Base-by-base conservation (phyloP, 2,113 vertebrate species). In the Eubucco bourcierii region DNA sequence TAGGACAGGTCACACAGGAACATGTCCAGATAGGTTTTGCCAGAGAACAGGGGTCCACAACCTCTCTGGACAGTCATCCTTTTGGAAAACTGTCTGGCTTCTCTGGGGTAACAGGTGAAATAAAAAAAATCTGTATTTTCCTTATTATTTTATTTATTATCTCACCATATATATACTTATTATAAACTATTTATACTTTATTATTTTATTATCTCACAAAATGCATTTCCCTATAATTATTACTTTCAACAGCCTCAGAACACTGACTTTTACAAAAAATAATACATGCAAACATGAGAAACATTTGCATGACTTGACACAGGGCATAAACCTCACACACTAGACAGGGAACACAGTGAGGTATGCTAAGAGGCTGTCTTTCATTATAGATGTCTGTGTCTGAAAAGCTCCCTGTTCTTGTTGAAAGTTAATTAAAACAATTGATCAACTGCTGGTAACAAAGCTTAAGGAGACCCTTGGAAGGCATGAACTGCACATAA, bases 291-390 rank as follows among this genome's bases (percentile, higher is more conserved):
- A 55, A 28, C 23, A 41, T 4, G 2, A 19, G 37, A 61, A 55
- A 27, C 0, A 44, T 37, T 65, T 20, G 12, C 12, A 13, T 5
- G 39, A 7, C 41, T 41, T 12, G 63, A 70, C 33, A 12, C 2
- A 33, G 50, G n/a, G 18, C 13, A 8, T 9, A 20, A 17, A 46
- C 17, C 16, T n/a, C 12, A 1, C 8, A 8, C 3, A 4, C 4
- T 0, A n/a, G 12, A 8, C 20, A 23, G 10, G 28, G 37, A n/a
- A 41, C 21, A 6, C 0, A 19, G 13, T 0, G 4, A 19, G 2
- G 23, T 3, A 25, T 1, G 8, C 5, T 3, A 50, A 29, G 1
- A 29, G 12, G 9, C 41, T 10, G 28, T 7, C 39, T 41, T 39
- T 25, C 34, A 23, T 44, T 41, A 53, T 11, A 84, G 25, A 12